These are phyloP conservation scores for Plebejus argus DNA, from an alignment of 2,888 invertebrate species.

Conservation along the genomic window DNA sequence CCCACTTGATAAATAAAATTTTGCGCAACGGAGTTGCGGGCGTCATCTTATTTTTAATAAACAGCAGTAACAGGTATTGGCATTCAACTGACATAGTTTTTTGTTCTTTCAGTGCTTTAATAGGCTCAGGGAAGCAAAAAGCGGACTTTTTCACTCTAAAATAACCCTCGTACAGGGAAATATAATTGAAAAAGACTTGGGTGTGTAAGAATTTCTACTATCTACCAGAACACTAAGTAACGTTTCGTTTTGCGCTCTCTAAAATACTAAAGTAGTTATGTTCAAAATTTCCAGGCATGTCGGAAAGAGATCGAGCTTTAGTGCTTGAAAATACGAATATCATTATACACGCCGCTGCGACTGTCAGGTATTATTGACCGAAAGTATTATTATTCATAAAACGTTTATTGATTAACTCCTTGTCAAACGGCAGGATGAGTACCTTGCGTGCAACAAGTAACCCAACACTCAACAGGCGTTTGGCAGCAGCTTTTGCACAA, in stretches of 20 bases:
- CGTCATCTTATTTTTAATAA: too few relatives aligned
- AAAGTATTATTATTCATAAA: background rate
- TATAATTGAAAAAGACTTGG: background rate
- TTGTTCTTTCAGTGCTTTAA: background rate
- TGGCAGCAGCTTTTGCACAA: too few relatives aligned
- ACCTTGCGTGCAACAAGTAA: too few relatives aligned
- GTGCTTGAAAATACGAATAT: slow-evolving; percentile 1
- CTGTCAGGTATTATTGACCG: background rate
- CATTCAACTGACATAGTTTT: too few relatives aligned
- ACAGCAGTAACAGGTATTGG: too few relatives aligned
- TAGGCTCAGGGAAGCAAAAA: background rate
- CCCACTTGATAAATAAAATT: too few relatives aligned
- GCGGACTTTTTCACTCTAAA: slow-evolving; percentile 9
- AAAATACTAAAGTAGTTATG: background rate
- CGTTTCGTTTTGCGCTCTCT: background rate
- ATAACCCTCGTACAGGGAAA: background rate
- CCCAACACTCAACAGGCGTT: too few relatives aligned
- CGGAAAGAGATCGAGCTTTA: slow-evolving; percentile 2
- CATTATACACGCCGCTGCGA: slow-evolving; percentile 19
- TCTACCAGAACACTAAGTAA: background rate
- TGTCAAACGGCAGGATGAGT: background rate
- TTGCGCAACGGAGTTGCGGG: too few relatives aligned
- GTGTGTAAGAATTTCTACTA: background rate
- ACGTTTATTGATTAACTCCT: background rate
- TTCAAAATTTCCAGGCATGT: slow-evolving; percentile 10